Base-by-base conservation (phyloP, 2,113 vertebrate genomes). In the Xiphias gladius region DNA sequence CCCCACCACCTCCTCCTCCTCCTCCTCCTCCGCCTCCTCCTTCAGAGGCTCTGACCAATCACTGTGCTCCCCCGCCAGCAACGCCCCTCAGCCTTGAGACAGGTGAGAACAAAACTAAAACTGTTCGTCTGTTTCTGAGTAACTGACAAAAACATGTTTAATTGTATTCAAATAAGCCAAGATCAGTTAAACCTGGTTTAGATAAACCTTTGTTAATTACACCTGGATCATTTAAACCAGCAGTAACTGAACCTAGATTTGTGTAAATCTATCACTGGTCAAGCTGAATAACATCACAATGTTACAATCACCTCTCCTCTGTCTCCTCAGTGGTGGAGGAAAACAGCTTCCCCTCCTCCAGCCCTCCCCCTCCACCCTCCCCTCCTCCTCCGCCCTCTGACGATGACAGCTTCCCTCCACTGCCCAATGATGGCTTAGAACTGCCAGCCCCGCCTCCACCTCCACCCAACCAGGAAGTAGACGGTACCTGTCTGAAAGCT, bases 291-390 rank as follows among this genome's bases (percentile, higher is more conserved):
- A 76, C 58, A 78, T 86, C 67, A 83, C 0, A 0, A 41, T 79
- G 71, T n/a, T n/a, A 79, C 77, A 72, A n/a, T 85, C 66, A 71
- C 19, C 7, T 52, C 28, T 68, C 0, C 5, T 79, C 28, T 77
- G 22, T 73, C 46, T 41, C 54, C 37, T 66, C 55, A 95, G 95
- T 95, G 75, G 66, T 92, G 20, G 94, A 95, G 64, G 95, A 95
- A 80, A 91, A 63, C 80, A 63, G 74, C 32, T 77, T 93, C 52
- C 86, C 88, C 1, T 79, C 83, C 37, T n/a, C n/a, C n/a, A n/a
- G n/a, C 86, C 89, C 8, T 81, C 41, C 8, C 85, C 41, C 12
- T 11, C 4, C 12, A 11, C 84, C 80, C 6, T 82, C 84, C 14
- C 84, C 85, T 28, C 90, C 87, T 0, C 87, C 85, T 22, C 86